phyloP scores from a whole-genome alignment of 2,888 invertebrate genomes.

The Apodemia mormo region DNA sequence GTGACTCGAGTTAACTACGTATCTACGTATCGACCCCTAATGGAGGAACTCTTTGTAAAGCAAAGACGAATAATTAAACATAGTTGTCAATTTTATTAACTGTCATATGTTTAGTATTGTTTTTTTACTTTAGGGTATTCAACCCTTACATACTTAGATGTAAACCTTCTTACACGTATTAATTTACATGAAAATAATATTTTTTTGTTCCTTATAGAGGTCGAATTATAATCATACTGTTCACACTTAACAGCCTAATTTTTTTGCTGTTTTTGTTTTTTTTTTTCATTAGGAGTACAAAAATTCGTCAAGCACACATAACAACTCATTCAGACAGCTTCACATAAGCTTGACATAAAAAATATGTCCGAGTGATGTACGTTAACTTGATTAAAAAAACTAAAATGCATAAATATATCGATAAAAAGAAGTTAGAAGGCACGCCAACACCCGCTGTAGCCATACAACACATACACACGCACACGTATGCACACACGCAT shows the following conservation, averaged over 20 bases:
- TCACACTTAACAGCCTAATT: conserved; percentile 41
- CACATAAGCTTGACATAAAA: conserved; percentile 13
- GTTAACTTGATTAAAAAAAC: conserved; percentile 45
- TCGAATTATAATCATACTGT: conserved; percentile 17
- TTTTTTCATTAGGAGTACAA: conserved; percentile 34
- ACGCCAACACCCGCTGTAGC: conserved; percentile 65
- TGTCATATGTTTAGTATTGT: neutral
- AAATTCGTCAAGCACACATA: conserved; percentile 23
- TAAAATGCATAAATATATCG: conserved; percentile 67
- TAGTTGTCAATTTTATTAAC: neutral
- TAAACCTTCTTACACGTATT: neutral
- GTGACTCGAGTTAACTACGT: conserved; percentile 36
- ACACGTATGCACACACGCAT: conserved; percentile 46
- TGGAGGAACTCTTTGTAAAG: neutral
- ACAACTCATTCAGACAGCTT: conserved; percentile 17
- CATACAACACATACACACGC: conserved; percentile 47
- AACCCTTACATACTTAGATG: neutral
- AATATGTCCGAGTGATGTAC: conserved; percentile 20
- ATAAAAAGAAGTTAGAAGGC: conserved; percentile 52
- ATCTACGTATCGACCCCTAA: conserved; percentile 34
- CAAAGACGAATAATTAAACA: neutral
- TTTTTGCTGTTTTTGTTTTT: conserved; percentile 39
- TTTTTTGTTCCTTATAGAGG: neutral
- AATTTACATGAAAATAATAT: neutral
- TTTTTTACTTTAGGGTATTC: neutral